These are phyloP conservation scores for Ips typographus DNA, from an alignment of 1,140 invertebrate genomes.

Conservation along the genomic window DNA sequence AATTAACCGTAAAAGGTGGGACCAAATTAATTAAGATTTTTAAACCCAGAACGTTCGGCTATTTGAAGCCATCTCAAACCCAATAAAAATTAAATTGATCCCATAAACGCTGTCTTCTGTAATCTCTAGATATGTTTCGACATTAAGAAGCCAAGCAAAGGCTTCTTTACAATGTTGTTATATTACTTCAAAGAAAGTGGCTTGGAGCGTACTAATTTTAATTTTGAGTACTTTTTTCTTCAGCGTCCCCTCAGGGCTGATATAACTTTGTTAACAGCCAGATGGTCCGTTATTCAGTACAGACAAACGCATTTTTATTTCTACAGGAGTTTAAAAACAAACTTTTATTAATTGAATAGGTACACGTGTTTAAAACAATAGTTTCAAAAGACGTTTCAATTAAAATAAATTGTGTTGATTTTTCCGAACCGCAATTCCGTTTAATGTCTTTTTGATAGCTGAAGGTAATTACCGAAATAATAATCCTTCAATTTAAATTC, in stretches of 20 bases:
- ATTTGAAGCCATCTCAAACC: conserved; percentile 16
- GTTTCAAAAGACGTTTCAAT: too few species aligned
- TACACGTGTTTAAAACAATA: too few species aligned
- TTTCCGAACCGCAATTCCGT: not conserved
- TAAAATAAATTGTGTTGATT: not conserved
- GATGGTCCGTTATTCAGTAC: too few species aligned
- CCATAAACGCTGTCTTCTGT: conserved; percentile 24
- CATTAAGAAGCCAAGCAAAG: conserved; percentile 6
- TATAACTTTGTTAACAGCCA: not conserved
- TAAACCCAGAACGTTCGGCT: conserved; percentile 9
- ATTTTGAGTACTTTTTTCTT: conserved; percentile 8
- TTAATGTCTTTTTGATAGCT: not conserved
- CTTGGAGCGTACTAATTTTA: conserved; percentile 11
- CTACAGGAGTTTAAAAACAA: too few species aligned
- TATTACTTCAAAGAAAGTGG: conserved; percentile 6
- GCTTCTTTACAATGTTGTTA: conserved; percentile 20
- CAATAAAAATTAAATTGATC: conserved; percentile 25
- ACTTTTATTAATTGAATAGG: too few species aligned
- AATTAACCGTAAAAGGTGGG: conserved; percentile 7
- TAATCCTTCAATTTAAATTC: conserved; percentile 7
- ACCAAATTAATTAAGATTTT: conserved; percentile 21
- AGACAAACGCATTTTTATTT: too few species aligned
- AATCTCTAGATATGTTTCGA: conserved; percentile 9
- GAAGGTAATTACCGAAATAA: conserved; percentile 4
- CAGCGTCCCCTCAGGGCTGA: not conserved